Evolutionary conservation across 1,140 invertebrate genomes (phyloP).

Genomic region (Bombus fervidus): DNA sequence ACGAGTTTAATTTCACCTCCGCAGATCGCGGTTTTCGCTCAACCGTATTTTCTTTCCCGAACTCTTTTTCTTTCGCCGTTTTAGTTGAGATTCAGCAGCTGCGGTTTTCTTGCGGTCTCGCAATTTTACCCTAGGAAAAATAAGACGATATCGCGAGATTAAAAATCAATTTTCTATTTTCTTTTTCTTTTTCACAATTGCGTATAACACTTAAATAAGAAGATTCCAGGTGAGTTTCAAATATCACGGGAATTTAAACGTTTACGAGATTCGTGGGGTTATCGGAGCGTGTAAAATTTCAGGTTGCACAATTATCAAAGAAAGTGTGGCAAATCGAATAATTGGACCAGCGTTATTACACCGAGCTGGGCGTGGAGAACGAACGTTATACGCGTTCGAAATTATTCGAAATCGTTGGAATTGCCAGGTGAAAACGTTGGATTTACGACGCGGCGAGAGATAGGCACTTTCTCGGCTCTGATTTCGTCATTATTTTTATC

Average conservation of each 20-base stretch:
- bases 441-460: too few relatives aligned
- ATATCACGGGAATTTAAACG: not conserved
- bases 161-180: not conserved
- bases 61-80: not conserved
- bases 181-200: not conserved
- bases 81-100: not conserved
- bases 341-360: not conserved
- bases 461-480: not conserved
- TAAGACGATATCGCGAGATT: not conserved
- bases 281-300: not conserved
- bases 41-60: not conserved
- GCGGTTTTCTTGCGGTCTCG: not conserved
- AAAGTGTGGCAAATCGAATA: not conserved
- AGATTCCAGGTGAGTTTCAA: not conserved
- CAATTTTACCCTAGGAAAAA: not conserved
- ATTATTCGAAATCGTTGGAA: not conserved
- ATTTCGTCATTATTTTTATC: not conserved
- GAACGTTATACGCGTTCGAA: not conserved
- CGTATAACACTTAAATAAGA: not conserved
- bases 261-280: not conserved
- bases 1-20: conserved; percentile 15
- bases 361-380: not conserved
- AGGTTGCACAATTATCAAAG: not conserved
- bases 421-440: not conserved
- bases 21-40: not conserved